phyloP scores from a whole-genome alignment of 2,888 invertebrate genomes.

The Caenorhabditis angaria region DNA sequence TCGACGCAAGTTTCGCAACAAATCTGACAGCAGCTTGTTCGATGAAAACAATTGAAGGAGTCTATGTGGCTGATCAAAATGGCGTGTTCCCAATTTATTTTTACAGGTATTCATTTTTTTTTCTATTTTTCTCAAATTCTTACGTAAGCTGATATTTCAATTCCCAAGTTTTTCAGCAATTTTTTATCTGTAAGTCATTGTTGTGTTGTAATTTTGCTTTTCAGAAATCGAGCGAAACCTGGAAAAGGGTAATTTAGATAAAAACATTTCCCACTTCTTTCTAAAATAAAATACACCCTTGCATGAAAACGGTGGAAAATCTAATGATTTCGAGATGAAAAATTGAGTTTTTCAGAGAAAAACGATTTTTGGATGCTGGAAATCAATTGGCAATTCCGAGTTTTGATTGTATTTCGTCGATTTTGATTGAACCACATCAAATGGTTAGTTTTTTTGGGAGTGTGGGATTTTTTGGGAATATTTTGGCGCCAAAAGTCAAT shows the following conservation, averaged over 20 bases:
- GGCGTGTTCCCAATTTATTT: constrained; percentile 53
- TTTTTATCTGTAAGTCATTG: background rate
- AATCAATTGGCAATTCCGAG: constrained; percentile 40
- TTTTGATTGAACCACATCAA: constrained; percentile 48
- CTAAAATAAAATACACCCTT: too few species aligned
- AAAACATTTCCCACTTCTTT: background rate
- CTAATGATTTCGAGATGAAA: background rate
- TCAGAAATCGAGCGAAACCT: constrained; percentile 36
- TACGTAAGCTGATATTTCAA: background rate
- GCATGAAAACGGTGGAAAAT: constrained; percentile 4
- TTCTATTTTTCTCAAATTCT: background rate
- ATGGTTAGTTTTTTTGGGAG: constrained; percentile 31
- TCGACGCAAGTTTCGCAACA: constrained; percentile 51
- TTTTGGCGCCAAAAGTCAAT: too few species aligned
- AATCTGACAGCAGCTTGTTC: constrained; percentile 46
- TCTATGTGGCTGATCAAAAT: constrained; percentile 52
- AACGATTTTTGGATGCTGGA: constrained; percentile 54
- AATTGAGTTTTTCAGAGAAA: constrained; percentile 47
- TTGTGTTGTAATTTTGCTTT: background rate
- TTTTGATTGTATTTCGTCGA: constrained; percentile 47
- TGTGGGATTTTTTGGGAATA: background rate
- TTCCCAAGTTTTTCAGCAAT: background rate
- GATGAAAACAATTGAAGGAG: constrained; percentile 51
- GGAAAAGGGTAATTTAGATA: constrained; percentile 31
- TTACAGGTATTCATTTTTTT: constrained; percentile 31